These are phyloP conservation scores for Falco peregrinus DNA, from an alignment of 2,797 vertebrate genomes.

Conservation along the genomic window DNA sequence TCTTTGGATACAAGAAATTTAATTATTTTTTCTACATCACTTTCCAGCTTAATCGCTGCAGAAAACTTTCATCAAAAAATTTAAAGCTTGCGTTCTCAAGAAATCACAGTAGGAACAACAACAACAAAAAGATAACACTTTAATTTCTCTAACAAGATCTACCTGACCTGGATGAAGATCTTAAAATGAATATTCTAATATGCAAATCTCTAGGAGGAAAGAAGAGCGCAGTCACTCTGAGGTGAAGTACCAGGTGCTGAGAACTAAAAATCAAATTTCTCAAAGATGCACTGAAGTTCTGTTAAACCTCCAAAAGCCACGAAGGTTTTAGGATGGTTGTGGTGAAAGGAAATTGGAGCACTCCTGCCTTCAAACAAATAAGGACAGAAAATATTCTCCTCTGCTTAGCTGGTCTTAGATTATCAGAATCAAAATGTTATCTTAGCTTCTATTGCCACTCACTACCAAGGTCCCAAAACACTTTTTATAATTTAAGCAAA, in stretches of 20 bases:
- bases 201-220: background rate
- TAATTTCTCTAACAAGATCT: background rate
- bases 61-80: background rate
- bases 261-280: constrained; percentile 60
- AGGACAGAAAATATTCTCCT: background rate
- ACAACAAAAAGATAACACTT: background rate
- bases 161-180: constrained; percentile 9
- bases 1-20: background rate
- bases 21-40: background rate
- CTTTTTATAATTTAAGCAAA: background rate
- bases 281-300: constrained; percentile 32
- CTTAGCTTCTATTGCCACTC: background rate
- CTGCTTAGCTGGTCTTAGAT: background rate
- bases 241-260: background rate
- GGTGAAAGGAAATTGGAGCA: constrained; percentile 14
- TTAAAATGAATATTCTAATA: constrained; percentile 39
- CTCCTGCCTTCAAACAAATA: constrained; percentile 22
- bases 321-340: constrained; percentile 41
- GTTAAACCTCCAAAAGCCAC: constrained; percentile 54
- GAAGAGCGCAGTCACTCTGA: background rate
- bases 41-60: background rate
- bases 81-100: background rate
- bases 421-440: constrained; percentile 11
- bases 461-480: background rate
- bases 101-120: background rate